Evolutionary conservation across 2,113 vertebrate genomes (phyloP).

Genomic region (Clarias magur): DNA sequence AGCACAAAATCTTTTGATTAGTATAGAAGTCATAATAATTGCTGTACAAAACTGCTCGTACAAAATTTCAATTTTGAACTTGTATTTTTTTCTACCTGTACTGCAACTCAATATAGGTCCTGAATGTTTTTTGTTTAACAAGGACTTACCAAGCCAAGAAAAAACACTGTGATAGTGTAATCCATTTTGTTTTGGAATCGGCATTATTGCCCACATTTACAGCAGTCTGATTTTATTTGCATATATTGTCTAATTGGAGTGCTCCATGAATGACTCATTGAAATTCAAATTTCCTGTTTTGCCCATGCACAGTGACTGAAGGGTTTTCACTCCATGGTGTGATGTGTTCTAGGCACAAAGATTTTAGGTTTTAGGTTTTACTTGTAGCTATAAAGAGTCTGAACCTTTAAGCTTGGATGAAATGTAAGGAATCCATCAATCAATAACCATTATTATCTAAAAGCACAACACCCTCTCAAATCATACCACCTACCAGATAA

Average conservation of each 20-base stretch:
- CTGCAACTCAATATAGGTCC: neutral
- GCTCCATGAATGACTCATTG: conserved; percentile 70
- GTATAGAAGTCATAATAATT: neutral
- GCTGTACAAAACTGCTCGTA: neutral
- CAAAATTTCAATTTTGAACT: neutral
- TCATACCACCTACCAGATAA: conserved; percentile 13
- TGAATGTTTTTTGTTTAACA: neutral
- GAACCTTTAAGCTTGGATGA: conserved; percentile 57
- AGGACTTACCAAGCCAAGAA: neutral
- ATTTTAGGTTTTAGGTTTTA: conserved; percentile 68
- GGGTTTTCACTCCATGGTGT: conserved; percentile 68
- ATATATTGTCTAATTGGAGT: conserved; percentile 59
- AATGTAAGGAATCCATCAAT: neutral
- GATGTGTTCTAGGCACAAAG: conserved; percentile 61
- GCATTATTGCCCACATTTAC: conserved; percentile 45
- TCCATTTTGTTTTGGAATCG: conserved; percentile 41
- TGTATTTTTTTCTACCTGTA: neutral
- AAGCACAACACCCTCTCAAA: conserved; percentile 54
- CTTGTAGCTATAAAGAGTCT: conserved; percentile 54
- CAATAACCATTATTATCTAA: conserved; percentile 73
- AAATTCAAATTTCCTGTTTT: conserved; percentile 74
- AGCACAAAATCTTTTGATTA: neutral
- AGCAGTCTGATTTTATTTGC: conserved; percentile 62
- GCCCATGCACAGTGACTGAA: conserved; percentile 67
- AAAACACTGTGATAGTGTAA: neutral